Base-by-base conservation (phyloP, 2,888 invertebrate species). In the Dryadula phaetusa region DNA sequence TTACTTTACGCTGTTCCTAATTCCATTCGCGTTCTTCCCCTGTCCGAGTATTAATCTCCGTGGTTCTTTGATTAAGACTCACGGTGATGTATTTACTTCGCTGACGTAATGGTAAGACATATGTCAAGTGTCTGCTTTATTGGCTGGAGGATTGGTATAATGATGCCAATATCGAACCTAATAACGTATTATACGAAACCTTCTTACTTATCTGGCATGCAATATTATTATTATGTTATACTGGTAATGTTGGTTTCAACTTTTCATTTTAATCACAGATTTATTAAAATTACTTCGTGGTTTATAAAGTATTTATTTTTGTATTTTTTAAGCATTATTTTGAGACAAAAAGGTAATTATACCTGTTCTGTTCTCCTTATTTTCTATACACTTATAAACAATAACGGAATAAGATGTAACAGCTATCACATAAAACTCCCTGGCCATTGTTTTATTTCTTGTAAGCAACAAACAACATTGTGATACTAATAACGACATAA, bases 71-170 rank as follows among this genome's bases (percentile, higher is more conserved):
- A 92, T 92, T 92, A 91, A 91, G 84, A 81, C 83, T 76, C 77
- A 79, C 82, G 74, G 86, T 92, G 91, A 92, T 90, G 88, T 91
- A 92, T 92, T 90, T 90, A 89, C 90, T 91, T 86, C 84, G 78
- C 84, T 82, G 85, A 87, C 88, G 84, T 92, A 92, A 92, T 92
- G 90, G 91, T 87, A 91, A 87, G 84, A 78, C 88, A 91, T 92
- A 88, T 87, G 83, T 92, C 92, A 92, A 91, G 91, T 88, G 88
- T 87, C 90, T 82, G 87, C 90, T 84, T 88, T 91, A 92, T 92
- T 92, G 90, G 88, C 85, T 81, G 79, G 85, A 80, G 84, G 84
- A 89, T 89, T 85, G 87, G 84, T 81, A 87, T 88, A 87, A 90
- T 88, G 81, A 84, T 83, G 84, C 81, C 87, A 84, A 85, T 84